Percentiles rank a stretch among this genome's conserved stretches.
These are phyloP conservation scores for Macropodus opercularis DNA, from an alignment of 2,797 vertebrate species.

Conservation along the genomic window DNA sequence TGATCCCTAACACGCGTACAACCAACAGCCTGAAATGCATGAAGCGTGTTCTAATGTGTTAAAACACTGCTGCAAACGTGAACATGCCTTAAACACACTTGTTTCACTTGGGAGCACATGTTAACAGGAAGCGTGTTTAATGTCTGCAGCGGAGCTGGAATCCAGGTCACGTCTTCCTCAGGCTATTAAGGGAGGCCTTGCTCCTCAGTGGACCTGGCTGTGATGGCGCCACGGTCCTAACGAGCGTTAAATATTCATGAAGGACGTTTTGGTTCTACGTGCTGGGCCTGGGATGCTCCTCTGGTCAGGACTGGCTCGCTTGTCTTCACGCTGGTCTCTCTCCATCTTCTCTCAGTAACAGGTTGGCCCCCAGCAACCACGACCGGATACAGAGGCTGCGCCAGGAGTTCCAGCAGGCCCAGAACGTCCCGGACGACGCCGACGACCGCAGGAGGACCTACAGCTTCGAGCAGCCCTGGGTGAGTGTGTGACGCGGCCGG, in stretches of 20 bases:
- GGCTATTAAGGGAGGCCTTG: neutral
- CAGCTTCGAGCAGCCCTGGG: slow-evolving; percentile 95
- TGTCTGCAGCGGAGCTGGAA: neutral
- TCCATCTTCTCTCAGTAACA: slow-evolving; percentile 83
- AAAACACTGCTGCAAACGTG: too few species aligned
- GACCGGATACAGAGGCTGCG: slow-evolving; percentile 96
- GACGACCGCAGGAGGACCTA: slow-evolving; percentile 89
- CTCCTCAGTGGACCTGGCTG: neutral
- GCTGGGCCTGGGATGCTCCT: too few species aligned
- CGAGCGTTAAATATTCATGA: too few species aligned
- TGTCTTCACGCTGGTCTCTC: too few species aligned
- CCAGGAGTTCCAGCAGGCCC: slow-evolving; percentile 95
- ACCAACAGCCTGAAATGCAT: too few species aligned
- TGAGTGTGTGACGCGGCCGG: slow-evolving; percentile 77
- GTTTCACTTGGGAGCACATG: too few species aligned
- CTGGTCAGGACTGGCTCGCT: too few species aligned
- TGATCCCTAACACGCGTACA: too few species aligned
- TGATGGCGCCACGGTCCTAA: neutral
- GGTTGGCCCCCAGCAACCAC: slow-evolving; percentile 93
- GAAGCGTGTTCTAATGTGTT: too few species aligned
- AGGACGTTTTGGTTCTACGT: too few species aligned
- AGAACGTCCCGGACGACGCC: slow-evolving; percentile 87
- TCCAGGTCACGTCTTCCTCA: neutral
- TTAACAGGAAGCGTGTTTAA: neutral
- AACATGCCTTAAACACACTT: too few species aligned